Conservation (phyloP, 2,888 invertebrate species). For the Tetheella fluctuosa region DNA sequence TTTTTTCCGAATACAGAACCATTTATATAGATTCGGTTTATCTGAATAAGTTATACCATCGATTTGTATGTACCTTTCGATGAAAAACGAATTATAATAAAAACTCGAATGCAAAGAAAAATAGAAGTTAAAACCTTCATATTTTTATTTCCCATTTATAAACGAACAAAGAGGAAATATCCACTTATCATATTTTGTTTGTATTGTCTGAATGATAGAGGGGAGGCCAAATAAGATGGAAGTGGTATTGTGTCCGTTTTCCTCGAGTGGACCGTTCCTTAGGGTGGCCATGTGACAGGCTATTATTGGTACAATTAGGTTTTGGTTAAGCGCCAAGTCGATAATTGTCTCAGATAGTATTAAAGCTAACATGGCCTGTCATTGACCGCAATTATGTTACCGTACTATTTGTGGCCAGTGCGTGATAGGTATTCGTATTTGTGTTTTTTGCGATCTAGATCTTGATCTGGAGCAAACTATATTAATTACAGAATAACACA, state of each 20-base stretch:
- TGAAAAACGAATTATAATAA: neutral
- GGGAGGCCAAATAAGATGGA: slow-evolving; percentile 8
- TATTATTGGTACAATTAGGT: slow-evolving; percentile 1
- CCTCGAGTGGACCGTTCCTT: slow-evolving; percentile 4
- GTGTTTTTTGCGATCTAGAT: neutral
- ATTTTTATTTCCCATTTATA: slow-evolving; percentile 4
- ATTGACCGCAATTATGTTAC: neutral
- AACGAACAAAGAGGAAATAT: slow-evolving; percentile 8
- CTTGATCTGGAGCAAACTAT: neutral
- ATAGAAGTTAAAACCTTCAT: slow-evolving; percentile 1
- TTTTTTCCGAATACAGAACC: no score
- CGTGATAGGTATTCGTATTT: neutral
- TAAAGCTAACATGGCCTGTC: neutral
- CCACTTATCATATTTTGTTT: slow-evolving; percentile 10
- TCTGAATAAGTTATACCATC: neutral
- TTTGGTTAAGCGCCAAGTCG: neutral
- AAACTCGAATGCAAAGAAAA: neutral
- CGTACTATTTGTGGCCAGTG: neutral
- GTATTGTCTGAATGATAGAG: slow-evolving; percentile 11
- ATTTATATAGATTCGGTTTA: no score
- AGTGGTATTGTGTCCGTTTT: slow-evolving; percentile 11
- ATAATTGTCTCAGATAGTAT: slow-evolving; percentile 6
- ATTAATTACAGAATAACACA: neutral
- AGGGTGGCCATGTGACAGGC: slow-evolving; percentile 10
- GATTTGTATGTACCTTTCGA: no score